Evolutionary conservation across 2,113 vertebrate genomes (phyloP).

Genomic region (Hippoglossus stenolepis): DNA sequence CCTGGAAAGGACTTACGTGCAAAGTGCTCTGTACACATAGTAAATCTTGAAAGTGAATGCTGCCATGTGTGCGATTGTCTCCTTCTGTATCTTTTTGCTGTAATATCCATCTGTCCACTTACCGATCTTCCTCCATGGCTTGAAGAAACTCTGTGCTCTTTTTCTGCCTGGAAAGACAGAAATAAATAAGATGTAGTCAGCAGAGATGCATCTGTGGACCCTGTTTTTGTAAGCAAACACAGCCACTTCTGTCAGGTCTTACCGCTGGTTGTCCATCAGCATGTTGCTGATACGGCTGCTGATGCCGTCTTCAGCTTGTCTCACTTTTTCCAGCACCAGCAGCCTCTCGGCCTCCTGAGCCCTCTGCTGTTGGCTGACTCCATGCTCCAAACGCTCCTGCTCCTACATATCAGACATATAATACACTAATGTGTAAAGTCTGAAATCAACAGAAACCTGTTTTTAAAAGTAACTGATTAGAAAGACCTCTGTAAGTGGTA

Average conservation of each 20-base stretch:
- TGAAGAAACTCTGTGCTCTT: constrained; percentile 91
- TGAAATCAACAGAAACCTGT: too few species aligned
- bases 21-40: constrained; percentile 31
- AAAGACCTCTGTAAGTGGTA: too few species aligned
- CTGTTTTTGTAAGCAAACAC: not conserved
- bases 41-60: constrained; percentile 16
- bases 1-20: constrained; percentile 11
- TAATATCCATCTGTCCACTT: constrained; percentile 55
- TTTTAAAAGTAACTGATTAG: too few species aligned
- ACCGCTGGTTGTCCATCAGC: constrained; percentile 91
- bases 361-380: constrained; percentile 86
- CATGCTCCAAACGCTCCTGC: constrained; percentile 88
- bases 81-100: not conserved
- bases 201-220: not conserved
- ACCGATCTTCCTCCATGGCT: constrained; percentile 94
- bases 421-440: not conserved
- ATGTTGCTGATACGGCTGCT: constrained; percentile 86
- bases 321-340: constrained; percentile 86
- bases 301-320: constrained; percentile 84
- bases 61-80: not conserved
- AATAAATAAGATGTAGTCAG: not conserved
- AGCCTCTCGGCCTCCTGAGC: constrained; percentile 86
- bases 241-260: not conserved
- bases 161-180: constrained; percentile 84
- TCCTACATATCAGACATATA: constrained; percentile 78